A percentile compares a stretch with the other conserved stretches of the same genome.
phyloP scores from a whole-genome alignment of 1,140 invertebrate genomes.

The Chironomus striatipennis region DNA sequence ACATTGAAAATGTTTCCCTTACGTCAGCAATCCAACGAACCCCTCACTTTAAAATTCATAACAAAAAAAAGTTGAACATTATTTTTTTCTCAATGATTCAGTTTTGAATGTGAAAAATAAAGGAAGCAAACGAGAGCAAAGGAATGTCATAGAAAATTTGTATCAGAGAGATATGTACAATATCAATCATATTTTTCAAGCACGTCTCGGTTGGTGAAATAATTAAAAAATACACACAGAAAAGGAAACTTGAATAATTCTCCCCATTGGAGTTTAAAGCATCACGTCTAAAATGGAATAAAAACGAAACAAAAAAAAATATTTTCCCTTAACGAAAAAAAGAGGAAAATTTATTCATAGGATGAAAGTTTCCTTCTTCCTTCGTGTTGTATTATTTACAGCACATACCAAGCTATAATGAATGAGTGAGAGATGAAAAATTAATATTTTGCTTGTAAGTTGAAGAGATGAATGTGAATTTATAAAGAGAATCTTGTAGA shows the following conservation, averaged over 20 bases:
- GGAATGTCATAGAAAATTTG: too few relatives aligned
- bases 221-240: constrained; percentile 23
- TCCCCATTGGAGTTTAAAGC: not conserved
- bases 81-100: too few relatives aligned
- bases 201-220: constrained; percentile 9
- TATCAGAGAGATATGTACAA: too few relatives aligned
- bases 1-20: too few relatives aligned
- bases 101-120: too few relatives aligned
- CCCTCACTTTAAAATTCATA: too few relatives aligned
- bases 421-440: not conserved
- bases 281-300: not conserved
- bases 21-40: too few relatives aligned
- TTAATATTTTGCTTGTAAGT: not conserved
- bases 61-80: too few relatives aligned
- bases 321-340: not conserved
- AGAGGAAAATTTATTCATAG: not conserved
- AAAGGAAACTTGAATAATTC: not conserved
- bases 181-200: not conserved
- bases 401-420: not conserved
- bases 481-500: not conserved
- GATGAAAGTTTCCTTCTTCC: not conserved
- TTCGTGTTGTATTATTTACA: constrained; percentile 16
- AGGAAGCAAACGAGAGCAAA: too few relatives aligned
- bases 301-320: not conserved
- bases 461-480: not conserved